A percentile compares a stretch with the other conserved stretches of the same genome.
phyloP scores from a whole-genome alignment of 2,113 vertebrate species.

The Okapia johnstoni region DNA sequence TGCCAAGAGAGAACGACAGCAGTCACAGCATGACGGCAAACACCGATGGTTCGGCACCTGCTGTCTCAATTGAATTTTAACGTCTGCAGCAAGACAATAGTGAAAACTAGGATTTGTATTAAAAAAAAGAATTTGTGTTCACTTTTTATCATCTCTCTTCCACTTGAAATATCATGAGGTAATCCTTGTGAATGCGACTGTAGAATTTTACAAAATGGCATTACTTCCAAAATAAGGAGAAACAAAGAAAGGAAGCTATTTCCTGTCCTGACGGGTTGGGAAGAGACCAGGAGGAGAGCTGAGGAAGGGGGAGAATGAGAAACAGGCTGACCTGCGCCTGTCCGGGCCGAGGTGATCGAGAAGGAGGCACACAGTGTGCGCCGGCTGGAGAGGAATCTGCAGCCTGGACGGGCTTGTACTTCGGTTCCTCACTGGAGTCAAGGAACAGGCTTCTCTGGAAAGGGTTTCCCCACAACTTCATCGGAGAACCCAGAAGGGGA shows the following conservation, averaged over 20 bases:
- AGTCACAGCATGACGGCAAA: neutral
- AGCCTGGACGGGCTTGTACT: neutral
- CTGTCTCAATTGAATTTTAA: neutral
- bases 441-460: neutral
- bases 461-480: neutral
- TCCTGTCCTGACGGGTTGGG: neutral
- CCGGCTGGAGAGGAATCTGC: neutral
- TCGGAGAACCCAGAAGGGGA: neutral
- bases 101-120: neutral
- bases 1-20: neutral
- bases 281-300: neutral
- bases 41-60: neutral
- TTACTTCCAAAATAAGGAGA: neutral
- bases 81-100: neutral
- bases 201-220: neutral
- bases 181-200: neutral
- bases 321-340: neutral
- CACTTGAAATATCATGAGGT: neutral
- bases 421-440: neutral
- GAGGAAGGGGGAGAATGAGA: neutral
- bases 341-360: neutral
- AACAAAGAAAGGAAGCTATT: neutral
- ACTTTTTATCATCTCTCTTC: neutral
- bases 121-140: neutral
- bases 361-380: neutral